Evolutionary conservation across 2,797 vertebrate species (phyloP).

Genomic region (Anniella stebbinsi): DNA sequence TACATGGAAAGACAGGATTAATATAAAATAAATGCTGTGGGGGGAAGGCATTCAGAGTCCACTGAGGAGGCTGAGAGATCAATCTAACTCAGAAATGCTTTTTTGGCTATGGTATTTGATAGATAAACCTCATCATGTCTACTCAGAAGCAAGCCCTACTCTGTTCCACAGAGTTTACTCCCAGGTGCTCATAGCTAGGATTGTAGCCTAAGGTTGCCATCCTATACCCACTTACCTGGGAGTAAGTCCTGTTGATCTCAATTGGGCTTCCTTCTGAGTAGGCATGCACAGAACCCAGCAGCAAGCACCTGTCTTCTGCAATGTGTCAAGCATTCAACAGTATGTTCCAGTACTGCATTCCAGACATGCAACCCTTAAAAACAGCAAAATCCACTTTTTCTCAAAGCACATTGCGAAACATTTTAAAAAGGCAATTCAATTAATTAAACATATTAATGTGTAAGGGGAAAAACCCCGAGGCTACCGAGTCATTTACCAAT

Average conservation of each 20-base stretch:
- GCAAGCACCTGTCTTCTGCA: neutral
- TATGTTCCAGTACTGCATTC: neutral
- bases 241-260: neutral
- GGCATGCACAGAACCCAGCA: neutral
- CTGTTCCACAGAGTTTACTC: neutral
- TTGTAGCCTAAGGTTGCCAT: neutral
- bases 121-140: neutral
- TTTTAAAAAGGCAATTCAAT: constrained; percentile 13
- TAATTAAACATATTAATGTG: constrained; percentile 19
- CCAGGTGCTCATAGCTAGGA: neutral
- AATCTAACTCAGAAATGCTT: neutral
- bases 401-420: neutral
- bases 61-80: neutral
- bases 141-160: neutral
- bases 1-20: neutral
- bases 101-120: neutral
- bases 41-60: too few species aligned
- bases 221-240: neutral
- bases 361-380: too few species aligned
- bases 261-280: neutral
- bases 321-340: neutral
- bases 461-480: neutral
- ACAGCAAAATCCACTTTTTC: neutral
- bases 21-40: too few species aligned
- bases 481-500: neutral